Percentiles rank a stretch among this genome's conserved stretches.
These are phyloP conservation scores for Littorina saxatilis DNA, from an alignment of 1,140 invertebrate species.

Conservation along the genomic window DNA sequence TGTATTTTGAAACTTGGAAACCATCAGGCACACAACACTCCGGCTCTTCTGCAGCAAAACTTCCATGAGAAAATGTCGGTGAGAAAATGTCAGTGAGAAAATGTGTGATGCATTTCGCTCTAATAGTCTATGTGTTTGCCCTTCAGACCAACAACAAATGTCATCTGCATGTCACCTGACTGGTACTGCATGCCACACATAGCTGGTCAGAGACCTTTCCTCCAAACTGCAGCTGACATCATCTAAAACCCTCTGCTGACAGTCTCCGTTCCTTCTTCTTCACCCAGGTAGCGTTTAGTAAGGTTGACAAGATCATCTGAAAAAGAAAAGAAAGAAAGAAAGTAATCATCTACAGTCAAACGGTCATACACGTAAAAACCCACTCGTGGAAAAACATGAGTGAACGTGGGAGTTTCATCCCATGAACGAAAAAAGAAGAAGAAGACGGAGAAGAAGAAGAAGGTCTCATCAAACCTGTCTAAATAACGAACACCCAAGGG, in stretches of 20 bases:
- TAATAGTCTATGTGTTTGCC: not conserved
- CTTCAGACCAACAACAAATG: not conserved
- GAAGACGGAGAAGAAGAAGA: not conserved
- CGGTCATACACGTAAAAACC: no score
- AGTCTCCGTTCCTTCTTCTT: constrained; percentile 26
- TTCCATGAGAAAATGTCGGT: not conserved
- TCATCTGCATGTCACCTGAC: no score
- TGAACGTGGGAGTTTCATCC: no score
- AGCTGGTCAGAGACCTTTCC: not conserved
- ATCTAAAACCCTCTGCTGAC: constrained; percentile 24
- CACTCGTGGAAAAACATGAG: no score
- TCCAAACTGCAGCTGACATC: not conserved
- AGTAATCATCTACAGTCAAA: no score
- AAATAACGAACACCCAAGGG: no score
- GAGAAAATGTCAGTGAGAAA: not conserved
- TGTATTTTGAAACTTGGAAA: not conserved
- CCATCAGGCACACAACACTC: not conserved
- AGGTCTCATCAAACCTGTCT: no score
- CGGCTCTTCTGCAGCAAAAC: not conserved
- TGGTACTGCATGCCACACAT: no score
- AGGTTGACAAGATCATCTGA: constrained; percentile 46
- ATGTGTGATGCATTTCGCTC: not conserved
- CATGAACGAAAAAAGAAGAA: not conserved
- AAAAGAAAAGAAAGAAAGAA: not conserved
- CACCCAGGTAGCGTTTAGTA: constrained; percentile 37